Evolutionary conservation across 2,113 vertebrate genomes (phyloP).

Genomic region (Hepsetus odoe): DNA sequence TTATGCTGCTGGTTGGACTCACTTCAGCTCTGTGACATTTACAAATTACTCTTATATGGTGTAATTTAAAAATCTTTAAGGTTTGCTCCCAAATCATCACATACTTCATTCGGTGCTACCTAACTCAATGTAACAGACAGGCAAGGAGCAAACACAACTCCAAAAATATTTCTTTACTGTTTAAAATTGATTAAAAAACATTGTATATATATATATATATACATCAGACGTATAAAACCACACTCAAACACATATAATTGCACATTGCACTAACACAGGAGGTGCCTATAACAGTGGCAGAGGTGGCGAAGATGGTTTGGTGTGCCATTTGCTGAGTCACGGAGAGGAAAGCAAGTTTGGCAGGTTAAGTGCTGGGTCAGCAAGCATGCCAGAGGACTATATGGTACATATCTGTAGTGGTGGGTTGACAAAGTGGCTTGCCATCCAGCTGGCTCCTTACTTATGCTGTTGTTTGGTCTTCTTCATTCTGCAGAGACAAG

Average conservation of each 20-base stretch:
- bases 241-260: slow-evolving; percentile 70
- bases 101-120: slow-evolving; percentile 37
- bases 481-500: slow-evolving; percentile 67
- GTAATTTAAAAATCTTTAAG: not conserved
- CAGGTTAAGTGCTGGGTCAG: slow-evolving; percentile 75
- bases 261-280: slow-evolving; percentile 65
- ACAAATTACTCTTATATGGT: slow-evolving; percentile 1
- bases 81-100: slow-evolving; percentile 49
- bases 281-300: slow-evolving; percentile 50
- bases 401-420: slow-evolving; percentile 58
- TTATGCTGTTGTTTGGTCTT: slow-evolving; percentile 61
- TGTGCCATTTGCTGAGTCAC: slow-evolving; percentile 52
- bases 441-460: slow-evolving; percentile 56
- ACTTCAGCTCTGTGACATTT: slow-evolving; percentile 6
- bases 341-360: slow-evolving; percentile 56
- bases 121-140: slow-evolving; percentile 59
- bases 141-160: slow-evolving; percentile 57
- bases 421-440: slow-evolving; percentile 51
- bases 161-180: slow-evolving; percentile 68
- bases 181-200: slow-evolving; percentile 60
- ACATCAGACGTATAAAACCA: slow-evolving; percentile 65
- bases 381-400: slow-evolving; percentile 67
- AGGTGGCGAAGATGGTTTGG: slow-evolving; percentile 36
- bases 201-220: slow-evolving; percentile 65
- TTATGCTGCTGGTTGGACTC: not conserved